Evolutionary conservation across 2,797 vertebrate genomes (phyloP), one percentile per base, ranked within the genome.

Genomic region (Chelonia mydas): DNA sequence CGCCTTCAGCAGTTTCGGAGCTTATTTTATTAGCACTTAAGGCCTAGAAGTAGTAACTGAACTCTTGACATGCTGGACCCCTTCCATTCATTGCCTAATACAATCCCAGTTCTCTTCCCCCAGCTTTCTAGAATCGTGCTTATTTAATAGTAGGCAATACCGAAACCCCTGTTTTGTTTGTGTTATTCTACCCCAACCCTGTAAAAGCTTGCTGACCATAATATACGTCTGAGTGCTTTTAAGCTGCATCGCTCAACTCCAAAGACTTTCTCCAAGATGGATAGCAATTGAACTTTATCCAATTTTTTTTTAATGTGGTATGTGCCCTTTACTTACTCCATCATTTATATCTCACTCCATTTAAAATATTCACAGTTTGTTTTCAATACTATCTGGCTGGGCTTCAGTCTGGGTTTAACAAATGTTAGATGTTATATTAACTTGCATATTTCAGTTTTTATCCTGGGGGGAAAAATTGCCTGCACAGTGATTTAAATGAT

Each of bases 301-400:
- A 96, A 94, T 94, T 94, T 94, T 95, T 54, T 94, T 95, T 91
- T 77, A 72, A 95, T 92, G 93, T 94, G 95, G 95, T 96, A 95
- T 97, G 96, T 92, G 95, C 91, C 95, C 90, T 96, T 92, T 97
- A 96, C 96, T 98, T 97, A 97, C 90, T 95, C 90, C 49, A 2
- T 95, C 90, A 90, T 98, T 96, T 97, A 91, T 91, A 92, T 96
- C 97, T 98, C 97, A 97, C 95, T 92, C 96, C 55, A 97, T 97
- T 97, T 97, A 96, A 96, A 95, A 95, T 94, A 97, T 97, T 96
- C 92, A 89, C 96, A 86, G 95, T 97, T 97, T 98, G 97, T 97
- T 97, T 97, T 97, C 92, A 93, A 87, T 94, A 87, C 95, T 96
- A 97, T 97, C 94, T 96, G 95, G 93, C 94, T 93, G 89, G 86